Evolutionary conservation across 1,140 invertebrate species (phyloP).

Genomic region (Gonatopus flavifemur): DNA sequence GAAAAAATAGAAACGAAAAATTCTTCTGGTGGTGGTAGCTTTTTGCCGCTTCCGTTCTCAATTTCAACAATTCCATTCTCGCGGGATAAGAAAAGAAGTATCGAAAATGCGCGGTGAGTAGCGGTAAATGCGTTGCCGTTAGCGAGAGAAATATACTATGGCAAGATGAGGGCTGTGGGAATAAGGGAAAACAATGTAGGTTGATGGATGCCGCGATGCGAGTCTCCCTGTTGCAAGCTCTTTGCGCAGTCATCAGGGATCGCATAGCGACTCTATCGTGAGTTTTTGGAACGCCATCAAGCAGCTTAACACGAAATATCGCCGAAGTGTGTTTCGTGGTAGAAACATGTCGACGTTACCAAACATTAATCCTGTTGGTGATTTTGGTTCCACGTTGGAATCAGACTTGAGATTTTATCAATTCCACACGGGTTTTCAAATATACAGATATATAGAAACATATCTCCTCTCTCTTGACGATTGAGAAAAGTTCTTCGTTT

Average conservation of each 20-base stretch:
- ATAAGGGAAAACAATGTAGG: slow-evolving; percentile 17
- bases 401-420: no score
- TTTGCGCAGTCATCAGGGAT: slow-evolving; percentile 19
- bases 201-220: slow-evolving; percentile 26
- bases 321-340: neutral
- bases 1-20: no score
- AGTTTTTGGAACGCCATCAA: slow-evolving; percentile 13
- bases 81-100: slow-evolving; percentile 17
- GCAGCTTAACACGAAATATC: slow-evolving; percentile 10
- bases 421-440: no score
- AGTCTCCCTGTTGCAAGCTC: no score
- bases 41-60: neutral
- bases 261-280: slow-evolving; percentile 11
- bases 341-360: slow-evolving; percentile 4
- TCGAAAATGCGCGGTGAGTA: slow-evolving; percentile 6
- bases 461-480: no score
- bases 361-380: slow-evolving; percentile 10
- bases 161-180: neutral
- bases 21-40: neutral
- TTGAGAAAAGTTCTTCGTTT: no score
- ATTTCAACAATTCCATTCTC: slow-evolving; percentile 13
- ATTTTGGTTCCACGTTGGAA: no score
- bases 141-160: slow-evolving; percentile 3
- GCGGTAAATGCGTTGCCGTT: slow-evolving; percentile 12
- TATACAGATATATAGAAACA: no score